These are phyloP conservation scores for Muricea muricata DNA, from an alignment of 92 coral and sea anemone species.

Conservation along the genomic window DNA sequence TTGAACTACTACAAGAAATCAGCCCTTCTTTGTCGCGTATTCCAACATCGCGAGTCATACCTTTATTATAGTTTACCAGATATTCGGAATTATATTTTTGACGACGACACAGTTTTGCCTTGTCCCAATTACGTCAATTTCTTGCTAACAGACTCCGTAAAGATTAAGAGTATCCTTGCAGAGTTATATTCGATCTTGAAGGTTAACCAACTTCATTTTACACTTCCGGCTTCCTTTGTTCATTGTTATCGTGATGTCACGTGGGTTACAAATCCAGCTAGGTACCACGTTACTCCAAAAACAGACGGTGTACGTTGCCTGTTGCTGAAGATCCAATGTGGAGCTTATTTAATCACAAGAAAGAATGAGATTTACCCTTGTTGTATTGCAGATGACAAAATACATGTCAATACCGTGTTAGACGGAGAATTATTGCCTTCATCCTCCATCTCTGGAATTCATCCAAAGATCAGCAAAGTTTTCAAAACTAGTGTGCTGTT, in stretches of 20 bases:
- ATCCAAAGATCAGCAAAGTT: background rate
- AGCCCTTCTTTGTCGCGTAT: background rate
- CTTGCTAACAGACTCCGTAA: background rate
- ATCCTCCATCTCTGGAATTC: constrained; percentile 7
- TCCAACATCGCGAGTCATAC: no score
- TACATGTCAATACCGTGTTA: constrained; percentile 3
- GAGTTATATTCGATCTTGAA: constrained; percentile 24
- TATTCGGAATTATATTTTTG: no score
- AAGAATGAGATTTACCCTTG: constrained; percentile 35
- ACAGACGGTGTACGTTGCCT: constrained; percentile 30
- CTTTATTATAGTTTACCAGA: background rate
- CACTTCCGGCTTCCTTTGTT: constrained; percentile 32
- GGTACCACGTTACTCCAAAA: constrained; percentile 22
- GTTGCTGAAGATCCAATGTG: background rate
- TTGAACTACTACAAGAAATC: constrained; percentile 20
- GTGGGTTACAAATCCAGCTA: constrained; percentile 22
- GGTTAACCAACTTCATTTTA: background rate
- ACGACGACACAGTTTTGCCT: background rate
- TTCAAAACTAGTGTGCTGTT: constrained; percentile 5
- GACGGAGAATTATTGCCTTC: constrained; percentile 38
- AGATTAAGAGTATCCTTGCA: background rate
- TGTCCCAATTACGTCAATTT: background rate
- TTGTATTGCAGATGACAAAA: background rate
- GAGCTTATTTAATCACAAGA: background rate
- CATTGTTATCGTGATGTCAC: constrained; percentile 24